Conservation (phyloP, 2,113 vertebrate species). For the Heterocephalus glaber region DNA sequence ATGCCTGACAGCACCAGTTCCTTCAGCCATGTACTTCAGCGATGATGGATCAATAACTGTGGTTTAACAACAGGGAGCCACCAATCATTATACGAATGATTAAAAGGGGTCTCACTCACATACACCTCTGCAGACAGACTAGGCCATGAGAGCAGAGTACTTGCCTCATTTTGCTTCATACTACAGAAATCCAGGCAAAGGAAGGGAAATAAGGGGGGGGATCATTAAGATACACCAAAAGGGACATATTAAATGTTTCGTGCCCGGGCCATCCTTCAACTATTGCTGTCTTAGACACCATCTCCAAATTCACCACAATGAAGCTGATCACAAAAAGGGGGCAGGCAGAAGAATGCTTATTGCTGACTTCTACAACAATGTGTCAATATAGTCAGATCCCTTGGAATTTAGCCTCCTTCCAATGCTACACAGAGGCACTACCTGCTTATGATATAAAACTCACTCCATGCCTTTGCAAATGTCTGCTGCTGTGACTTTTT, state of each 20-base stretch:
- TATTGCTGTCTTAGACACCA: background rate
- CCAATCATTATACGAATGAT: slow-evolving; percentile 83
- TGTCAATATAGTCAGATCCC: background rate
- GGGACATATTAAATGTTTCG: background rate
- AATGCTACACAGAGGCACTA: background rate
- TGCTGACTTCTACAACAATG: background rate
- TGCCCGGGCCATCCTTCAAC: background rate
- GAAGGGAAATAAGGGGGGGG: background rate
- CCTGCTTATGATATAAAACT: background rate
- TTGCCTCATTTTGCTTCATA: slow-evolving; percentile 56
- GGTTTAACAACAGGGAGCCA: slow-evolving; percentile 84
- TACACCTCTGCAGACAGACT: slow-evolving; percentile 75
- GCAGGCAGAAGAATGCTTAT: background rate
- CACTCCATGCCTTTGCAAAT: background rate
- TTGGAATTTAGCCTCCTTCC: background rate
- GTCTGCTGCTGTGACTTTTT: background rate
- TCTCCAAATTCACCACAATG: slow-evolving; percentile 9
- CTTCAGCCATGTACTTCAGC: slow-evolving; percentile 79
- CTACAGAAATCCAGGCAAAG: slow-evolving; percentile 46
- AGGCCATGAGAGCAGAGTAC: slow-evolving; percentile 75
- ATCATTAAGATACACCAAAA: slow-evolving; percentile 18
- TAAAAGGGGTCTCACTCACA: slow-evolving; percentile 81
- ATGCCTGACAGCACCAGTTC: slow-evolving; percentile 74
- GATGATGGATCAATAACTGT: slow-evolving; percentile 84
- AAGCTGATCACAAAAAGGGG: background rate